Base-by-base conservation (phyloP, 1,140 invertebrate species). In the Cardiocondyla obscurior region DNA sequence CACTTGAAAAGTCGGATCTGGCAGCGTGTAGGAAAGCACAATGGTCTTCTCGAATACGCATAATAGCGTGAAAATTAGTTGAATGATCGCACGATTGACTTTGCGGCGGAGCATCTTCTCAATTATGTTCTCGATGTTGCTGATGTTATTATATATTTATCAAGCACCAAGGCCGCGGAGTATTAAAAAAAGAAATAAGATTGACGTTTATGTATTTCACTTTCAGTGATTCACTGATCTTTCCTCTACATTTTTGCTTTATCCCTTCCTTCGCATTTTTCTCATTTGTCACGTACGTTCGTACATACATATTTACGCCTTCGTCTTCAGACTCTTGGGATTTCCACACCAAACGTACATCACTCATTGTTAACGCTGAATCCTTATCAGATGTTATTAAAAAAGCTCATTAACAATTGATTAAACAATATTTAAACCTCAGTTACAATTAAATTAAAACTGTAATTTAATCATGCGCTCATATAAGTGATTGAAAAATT, bases 1-100 rank as follows among this genome's bases (percentile, higher is more conserved):
- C 22, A 85, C 69, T 55, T 90, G 57, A 8, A 92, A 82, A 7
- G 42, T 85, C 14, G 91, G 90, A 60, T 87, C 53, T 0, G 91
- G 91, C 8, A 92, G 62, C 62, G 86, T 88, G 33, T 91, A 94
- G 16, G 33, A 53, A 28, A 74, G 14, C n/a, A 42, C 67, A n/a
- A n/a, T 10, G 12, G 3, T 14, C 4, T 57, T n/a, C 42, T 22
- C 3, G 16, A 55, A n/a, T n/a, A 8, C 19, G 7, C 74, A 67
- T 39, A 12, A 16, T 53, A 79, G 65, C 22, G 12, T 33, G 1
- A 79, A 51, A 8, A 36, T 76, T 58, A 33, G 14, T 12, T 42
- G 28, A 3, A 25, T 14, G 7, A 28, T 39, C 10, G 30, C 30
- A 8, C 22, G 16, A 10, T 62, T 19, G 19, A 12, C 42, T 64